Evolutionary conservation across 2,797 vertebrate species (phyloP).

Genomic region (Ctenopoma kingsleyae): DNA sequence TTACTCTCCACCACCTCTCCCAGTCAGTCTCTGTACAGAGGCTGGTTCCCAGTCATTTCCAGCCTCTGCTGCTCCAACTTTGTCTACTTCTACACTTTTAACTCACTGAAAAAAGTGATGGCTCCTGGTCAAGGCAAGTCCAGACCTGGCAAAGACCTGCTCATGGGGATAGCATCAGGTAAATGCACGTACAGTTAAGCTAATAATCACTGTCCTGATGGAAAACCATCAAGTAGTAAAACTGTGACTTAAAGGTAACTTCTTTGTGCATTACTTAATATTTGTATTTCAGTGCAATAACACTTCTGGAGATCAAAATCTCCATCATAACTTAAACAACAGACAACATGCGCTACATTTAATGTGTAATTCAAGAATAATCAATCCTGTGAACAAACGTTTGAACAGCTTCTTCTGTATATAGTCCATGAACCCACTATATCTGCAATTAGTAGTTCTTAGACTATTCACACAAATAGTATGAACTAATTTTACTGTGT

Average conservation of each 20-base stretch:
- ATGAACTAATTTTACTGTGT: no score
- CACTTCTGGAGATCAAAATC: no score
- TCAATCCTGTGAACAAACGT: no score
- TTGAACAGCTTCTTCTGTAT: no score
- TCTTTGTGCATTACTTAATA: no score
- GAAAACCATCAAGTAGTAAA: neutral
- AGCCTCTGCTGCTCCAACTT: slow-evolving; percentile 90
- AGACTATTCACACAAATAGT: no score
- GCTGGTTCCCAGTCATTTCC: slow-evolving; percentile 89
- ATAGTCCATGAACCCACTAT: no score
- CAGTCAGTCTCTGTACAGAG: slow-evolving; percentile 86
- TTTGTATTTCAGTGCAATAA: no score
- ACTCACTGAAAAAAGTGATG: slow-evolving; percentile 81
- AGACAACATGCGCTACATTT: no score
- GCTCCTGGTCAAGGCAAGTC: slow-evolving; percentile 54
- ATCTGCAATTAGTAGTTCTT: no score
- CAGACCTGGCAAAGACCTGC: slow-evolving; percentile 81
- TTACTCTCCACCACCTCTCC: slow-evolving; percentile 23
- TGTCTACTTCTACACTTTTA: slow-evolving; percentile 90
- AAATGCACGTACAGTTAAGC: slow-evolving; percentile 2
- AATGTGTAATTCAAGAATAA: no score
- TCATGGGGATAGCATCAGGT: slow-evolving; percentile 87
- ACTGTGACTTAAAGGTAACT: neutral
- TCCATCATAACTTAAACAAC: no score
- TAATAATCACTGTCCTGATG: neutral